Base-by-base conservation (phyloP, 2,888 invertebrate genomes). In the Celastrina argiolus region DNA sequence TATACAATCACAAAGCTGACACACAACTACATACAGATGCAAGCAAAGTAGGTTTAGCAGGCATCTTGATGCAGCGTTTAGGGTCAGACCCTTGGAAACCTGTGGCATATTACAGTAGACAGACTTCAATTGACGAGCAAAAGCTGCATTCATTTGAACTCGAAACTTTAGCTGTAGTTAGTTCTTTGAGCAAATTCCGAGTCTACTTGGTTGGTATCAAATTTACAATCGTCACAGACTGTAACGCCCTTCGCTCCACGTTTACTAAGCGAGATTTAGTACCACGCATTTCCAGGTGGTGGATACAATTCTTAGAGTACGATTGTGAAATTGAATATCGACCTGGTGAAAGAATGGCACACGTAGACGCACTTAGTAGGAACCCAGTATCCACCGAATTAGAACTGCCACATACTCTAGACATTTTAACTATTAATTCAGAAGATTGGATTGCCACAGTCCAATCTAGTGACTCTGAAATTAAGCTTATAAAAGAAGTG, bases 221-320 rank as follows among this genome's bases (percentile, higher is more conserved):
- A 1, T 73, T 74, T 45, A 73, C 67, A 41, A 63, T 73, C 1
- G 65, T 71, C 2, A 78, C 76, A 0, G 82, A 85, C 64, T 81
- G 78, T 18, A 76, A 78, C 61, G 73, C 78, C 0, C 45, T 81
- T 0, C 56, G 56, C 14, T 12, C 56, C 7, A 56, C 56, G 1
- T 56, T 56, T 12, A 56, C 56, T 14, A 56, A 56, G 26, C 12
- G 28, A n/a, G 56, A 56, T 56, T n/a, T 56, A n/a, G 28, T 56
- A 28, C 56, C 56, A 4, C 56, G 56, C 26, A 56, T 56, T 1
- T 66, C 72, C n/a, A n/a, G n/a, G n/a, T n/a, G n/a, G n/a, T n/a
- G n/a, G n/a, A n/a, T n/a, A n/a, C n/a, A n/a, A n/a, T 1, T n/a
- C n/a, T n/a, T n/a, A n/a, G n/a, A n/a, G n/a, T n/a, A n/a, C 41